A percentile compares a stretch with the other conserved stretches of the same genome.
Conservation (phyloP, 2,113 vertebrate genomes). For the Erythrolamprus reginae region DNA sequence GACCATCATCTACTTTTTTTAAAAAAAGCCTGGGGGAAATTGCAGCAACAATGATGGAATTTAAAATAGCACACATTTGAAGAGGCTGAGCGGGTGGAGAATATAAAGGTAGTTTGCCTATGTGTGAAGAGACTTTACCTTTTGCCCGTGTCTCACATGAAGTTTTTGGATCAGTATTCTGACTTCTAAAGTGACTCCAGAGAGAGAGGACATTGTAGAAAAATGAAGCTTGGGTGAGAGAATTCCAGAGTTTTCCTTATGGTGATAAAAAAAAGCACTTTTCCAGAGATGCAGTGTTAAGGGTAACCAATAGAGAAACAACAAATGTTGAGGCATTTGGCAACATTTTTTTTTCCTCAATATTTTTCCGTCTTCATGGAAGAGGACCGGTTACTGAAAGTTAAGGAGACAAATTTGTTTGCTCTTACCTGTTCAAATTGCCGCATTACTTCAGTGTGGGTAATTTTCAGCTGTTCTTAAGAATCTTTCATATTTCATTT, state of each 20-base stretch:
- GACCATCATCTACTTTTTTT: background rate
- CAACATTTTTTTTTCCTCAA: background rate
- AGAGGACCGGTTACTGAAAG: background rate
- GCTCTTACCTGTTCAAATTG: background rate
- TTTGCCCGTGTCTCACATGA: background rate
- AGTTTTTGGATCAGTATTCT: background rate
- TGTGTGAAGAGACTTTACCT: background rate
- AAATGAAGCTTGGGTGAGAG: background rate
- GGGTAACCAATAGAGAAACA: background rate
- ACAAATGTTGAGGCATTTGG: background rate
- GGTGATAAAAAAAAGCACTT: background rate
- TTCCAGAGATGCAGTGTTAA: background rate
- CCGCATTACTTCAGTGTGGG: background rate
- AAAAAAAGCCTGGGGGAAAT: background rate
- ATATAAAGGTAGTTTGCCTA: background rate
- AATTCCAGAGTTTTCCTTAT: background rate
- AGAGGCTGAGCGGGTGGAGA: background rate
- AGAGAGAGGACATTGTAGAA: background rate
- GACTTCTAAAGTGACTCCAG: background rate
- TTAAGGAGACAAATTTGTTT: slow-evolving; percentile 5
- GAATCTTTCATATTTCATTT: slow-evolving; percentile 6
- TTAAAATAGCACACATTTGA: background rate
- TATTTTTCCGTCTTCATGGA: background rate
- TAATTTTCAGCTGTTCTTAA: background rate
- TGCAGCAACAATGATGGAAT: background rate